Percentiles rank a stretch among this genome's conserved stretches.
Conservation (phyloP, 1,140 invertebrate genomes). For the Homarus americanus region DNA sequence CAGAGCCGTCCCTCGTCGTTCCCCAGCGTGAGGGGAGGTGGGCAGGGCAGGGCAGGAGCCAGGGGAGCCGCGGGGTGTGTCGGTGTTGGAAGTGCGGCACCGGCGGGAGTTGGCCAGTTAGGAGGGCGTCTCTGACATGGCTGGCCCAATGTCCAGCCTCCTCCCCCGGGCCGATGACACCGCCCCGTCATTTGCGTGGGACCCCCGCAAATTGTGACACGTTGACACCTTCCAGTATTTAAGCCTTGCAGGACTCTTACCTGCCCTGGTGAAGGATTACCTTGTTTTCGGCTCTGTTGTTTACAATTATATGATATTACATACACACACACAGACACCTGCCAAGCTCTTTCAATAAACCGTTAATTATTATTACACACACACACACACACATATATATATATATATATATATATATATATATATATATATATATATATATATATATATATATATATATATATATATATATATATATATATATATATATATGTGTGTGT, state of each 20-base stretch:
- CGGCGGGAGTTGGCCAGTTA: constrained; percentile 46
- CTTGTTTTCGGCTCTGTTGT: background rate
- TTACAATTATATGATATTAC: background rate
- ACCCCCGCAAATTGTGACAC: constrained; percentile 48
- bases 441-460: background rate
- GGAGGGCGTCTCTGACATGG: constrained; percentile 41
- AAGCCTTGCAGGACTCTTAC: constrained; percentile 1
- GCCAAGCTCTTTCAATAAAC: too few relatives aligned
- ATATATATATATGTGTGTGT: too few relatives aligned
- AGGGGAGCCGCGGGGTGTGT: background rate
- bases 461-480: too few relatives aligned
- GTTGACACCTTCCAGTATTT: constrained; percentile 33
- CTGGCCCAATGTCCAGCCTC: constrained; percentile 25
- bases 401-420: background rate
- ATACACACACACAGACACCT: background rate
- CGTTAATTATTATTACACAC: too few relatives aligned
- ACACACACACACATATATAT: background rate
- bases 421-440: background rate
- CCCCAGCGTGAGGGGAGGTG: background rate
- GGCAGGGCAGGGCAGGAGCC: background rate
- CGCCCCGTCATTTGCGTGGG: constrained; percentile 30
- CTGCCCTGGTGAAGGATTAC: background rate
- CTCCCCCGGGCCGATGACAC: constrained; percentile 31
- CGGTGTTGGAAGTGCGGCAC: background rate
- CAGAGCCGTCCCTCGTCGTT: too few relatives aligned